Base-by-base conservation (phyloP, 2,888 invertebrate genomes). In the Thecocarcelia acutangulata region DNA sequence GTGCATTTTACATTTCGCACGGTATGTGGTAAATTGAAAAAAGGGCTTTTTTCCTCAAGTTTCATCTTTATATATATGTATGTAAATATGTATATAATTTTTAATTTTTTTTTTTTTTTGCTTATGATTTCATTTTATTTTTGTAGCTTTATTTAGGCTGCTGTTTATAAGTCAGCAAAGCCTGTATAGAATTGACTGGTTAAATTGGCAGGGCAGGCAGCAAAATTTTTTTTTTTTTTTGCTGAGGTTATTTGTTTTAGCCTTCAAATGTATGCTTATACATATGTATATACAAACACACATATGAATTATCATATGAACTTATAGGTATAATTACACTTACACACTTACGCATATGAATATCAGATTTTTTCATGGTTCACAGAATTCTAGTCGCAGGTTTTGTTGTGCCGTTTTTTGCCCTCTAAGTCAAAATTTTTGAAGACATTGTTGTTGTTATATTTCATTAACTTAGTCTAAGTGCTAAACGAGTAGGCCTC, bases 21-120 rank as follows among this genome's bases (percentile, higher is more conserved):
- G 83, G 84, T 85, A 86, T 86, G 86, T 84, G 86, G 86, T 86
- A 85, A 86, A 87, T 86, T 86, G 85, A 85, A 85, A 85, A 84
- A 84, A 70, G 68, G 75, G 63, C 21, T 68, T 70, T 82, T 50
- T 73, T 56, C 33, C 64, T 64, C 24, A 15, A 52, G 48, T 48
- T 69, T 44, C 59, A 44, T 59, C 50, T 68, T 59, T 19, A 52
- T 68, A 15, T 56, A n/a, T n/a, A n/a, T n/a, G n/a, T n/a, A n/a
- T n/a, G n/a, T n/a, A n/a, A n/a, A n/a, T n/a, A n/a, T n/a, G n/a
- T 63, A 19, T 12, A 5, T 24, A 3, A 5, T 42, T 40, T 1
- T 58, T 21, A 8, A n/a, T 50, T 64, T 69, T 58, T 50, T 11
- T 72, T 66, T 63, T 74, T 46, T 5, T 50, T 50, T 58, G 17